Conservation (phyloP, 2,113 vertebrate species). For the Bungarus multicinctus region DNA sequence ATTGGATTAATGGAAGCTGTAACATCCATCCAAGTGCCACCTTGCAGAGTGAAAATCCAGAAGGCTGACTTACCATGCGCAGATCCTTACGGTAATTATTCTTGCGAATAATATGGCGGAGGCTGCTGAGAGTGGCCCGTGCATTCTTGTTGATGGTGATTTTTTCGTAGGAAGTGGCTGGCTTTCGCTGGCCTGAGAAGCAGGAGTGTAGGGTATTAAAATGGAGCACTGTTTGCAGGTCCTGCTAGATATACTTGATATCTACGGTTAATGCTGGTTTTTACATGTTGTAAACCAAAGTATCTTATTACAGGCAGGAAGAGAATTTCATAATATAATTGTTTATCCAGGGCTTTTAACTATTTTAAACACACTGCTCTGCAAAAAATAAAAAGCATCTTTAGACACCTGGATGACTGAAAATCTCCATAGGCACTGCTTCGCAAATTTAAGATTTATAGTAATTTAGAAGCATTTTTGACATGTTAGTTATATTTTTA, state of each 20-base stretch:
- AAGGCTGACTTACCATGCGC: conserved; percentile 77
- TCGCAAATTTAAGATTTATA: not conserved
- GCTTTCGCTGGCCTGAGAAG: conserved; percentile 81
- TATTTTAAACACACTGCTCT: not conserved
- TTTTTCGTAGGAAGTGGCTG: conserved; percentile 77
- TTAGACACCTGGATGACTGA: too few species aligned
- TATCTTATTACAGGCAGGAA: not conserved
- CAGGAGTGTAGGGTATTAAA: not conserved
- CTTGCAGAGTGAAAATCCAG: not conserved
- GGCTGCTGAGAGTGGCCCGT: conserved; percentile 83
- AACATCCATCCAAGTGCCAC: not conserved
- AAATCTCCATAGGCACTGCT: too few species aligned
- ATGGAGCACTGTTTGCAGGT: not conserved
- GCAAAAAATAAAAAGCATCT: not conserved
- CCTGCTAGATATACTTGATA: not conserved
- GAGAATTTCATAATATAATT: not conserved
- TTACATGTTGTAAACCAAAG: not conserved
- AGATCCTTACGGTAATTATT: conserved; percentile 88
- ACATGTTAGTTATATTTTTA: not conserved
- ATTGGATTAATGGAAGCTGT: not conserved
- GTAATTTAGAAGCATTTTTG: not conserved
- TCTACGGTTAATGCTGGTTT: not conserved
- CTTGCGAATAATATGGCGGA: conserved; percentile 89
- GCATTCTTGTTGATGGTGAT: conserved; percentile 92
- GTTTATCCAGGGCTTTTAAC: not conserved